Evolutionary conservation across 2,888 invertebrate genomes (phyloP), one percentile per base, ranked within the genome.

Genomic region (Patella pellucida): DNA sequence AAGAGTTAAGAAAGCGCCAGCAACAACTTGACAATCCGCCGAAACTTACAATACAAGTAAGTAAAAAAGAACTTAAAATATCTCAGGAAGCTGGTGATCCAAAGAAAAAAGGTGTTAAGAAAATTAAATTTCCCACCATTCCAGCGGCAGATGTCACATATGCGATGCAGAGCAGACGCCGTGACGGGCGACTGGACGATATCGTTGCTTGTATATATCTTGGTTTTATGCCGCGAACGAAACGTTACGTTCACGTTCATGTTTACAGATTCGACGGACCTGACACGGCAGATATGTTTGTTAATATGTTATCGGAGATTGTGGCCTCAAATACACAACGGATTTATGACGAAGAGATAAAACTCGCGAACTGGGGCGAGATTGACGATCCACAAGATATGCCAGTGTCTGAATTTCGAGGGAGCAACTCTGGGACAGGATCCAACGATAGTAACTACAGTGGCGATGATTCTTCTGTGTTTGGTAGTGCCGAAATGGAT

Each of bases 191-290:
- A 16, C 92, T 92, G 0, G 92, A 93, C 82, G 98, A 99, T 89
- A 94, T 98, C 68, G 97, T 98, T 69, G 96, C 97, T 1, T 96
- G 96, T 85, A 97, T 98, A 76, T 93, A 98, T 81, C 93, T 98
- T 70, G 94, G 98, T 1, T 97, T 96, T 90, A 98, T 98, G 92
- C 97, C 98, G 0, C 94, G 96, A 75, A 97, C 97, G 12, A 95
- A 96, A 84, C 96, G 97, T 89, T 97, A 97, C 0, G 94, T 98
- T 50, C 98, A 98, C 89, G 97, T 97, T 3, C 98, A 99, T 90
- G 97, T 97, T 74, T 98, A 94, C 90, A 94, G 97, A 92, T 97
- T 96, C 91, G 98, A 98, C 91, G 96, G 96, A 14, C 94, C 96
- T 81, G 95, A 96, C 89, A 98, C 98, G 27, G 98, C 98, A 0